Evolutionary conservation across 2,113 vertebrate species (phyloP).

Genomic region (Oceanites oceanicus): DNA sequence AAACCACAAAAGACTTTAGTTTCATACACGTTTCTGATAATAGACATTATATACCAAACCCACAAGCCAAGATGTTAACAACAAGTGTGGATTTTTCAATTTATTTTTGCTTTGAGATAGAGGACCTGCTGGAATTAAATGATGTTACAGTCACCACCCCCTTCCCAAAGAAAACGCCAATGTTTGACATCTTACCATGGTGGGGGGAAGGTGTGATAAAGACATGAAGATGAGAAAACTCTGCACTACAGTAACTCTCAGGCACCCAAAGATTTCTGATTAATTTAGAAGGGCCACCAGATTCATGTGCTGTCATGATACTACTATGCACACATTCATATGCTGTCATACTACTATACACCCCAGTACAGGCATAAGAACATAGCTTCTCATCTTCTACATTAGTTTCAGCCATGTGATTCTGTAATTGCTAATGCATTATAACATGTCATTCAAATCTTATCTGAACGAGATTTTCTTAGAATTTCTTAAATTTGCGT

Average conservation of each 20-base stretch:
- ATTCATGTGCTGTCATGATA: not conserved
- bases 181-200: not conserved
- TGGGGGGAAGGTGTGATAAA: not conserved
- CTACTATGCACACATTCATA: too few species aligned
- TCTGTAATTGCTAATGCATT: not conserved
- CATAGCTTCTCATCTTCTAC: not conserved
- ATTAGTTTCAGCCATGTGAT: not conserved
- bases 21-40: not conserved
- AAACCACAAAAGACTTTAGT: not conserved
- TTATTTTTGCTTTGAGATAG: not conserved
- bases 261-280: not conserved
- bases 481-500: not conserved
- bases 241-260: not conserved
- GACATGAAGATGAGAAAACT: not conserved
- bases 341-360: not conserved
- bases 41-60: not conserved
- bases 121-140: not conserved
- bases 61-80: not conserved
- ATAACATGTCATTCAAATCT: not conserved
- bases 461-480: not conserved
- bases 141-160: not conserved
- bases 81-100: not conserved
- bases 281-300: not conserved
- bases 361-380: not conserved
- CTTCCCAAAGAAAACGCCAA: not conserved